Conservation (phyloP, 1,140 invertebrate species). For the Eupeodes corollae region DNA sequence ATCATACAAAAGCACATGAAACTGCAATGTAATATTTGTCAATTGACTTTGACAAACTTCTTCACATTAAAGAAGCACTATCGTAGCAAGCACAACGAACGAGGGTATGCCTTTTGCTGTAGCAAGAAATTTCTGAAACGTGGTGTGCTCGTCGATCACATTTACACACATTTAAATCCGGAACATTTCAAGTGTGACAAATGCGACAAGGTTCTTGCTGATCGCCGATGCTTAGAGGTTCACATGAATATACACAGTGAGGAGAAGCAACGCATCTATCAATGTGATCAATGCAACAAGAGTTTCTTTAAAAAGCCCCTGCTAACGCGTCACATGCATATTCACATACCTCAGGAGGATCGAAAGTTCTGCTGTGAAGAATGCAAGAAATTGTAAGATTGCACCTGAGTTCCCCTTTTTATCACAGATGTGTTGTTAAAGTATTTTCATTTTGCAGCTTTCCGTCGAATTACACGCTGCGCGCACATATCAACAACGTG, state of each 20-base stretch:
- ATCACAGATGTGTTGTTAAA: too few relatives aligned
- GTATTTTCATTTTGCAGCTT: conserved; percentile 10
- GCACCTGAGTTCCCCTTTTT: background rate
- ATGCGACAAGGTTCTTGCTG: background rate
- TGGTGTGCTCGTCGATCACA: background rate
- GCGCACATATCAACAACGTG: conserved; percentile 23
- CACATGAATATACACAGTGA: conserved; percentile 2
- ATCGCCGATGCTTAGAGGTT: background rate
- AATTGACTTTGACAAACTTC: conserved; percentile 1
- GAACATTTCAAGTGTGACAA: conserved; percentile 2
- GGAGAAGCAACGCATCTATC: conserved; percentile 14
- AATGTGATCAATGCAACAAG: conserved; percentile 22
- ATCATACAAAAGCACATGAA: conserved; percentile 1
- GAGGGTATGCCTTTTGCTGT: conserved; percentile 1
- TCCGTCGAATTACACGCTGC: conserved; percentile 21
- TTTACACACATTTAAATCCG: conserved; percentile 2
- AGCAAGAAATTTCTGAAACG: conserved; percentile 2
- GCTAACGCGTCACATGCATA: conserved; percentile 21
- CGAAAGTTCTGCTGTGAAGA: conserved; percentile 15
- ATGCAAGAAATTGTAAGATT: conserved; percentile 21
- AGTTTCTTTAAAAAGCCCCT: conserved; percentile 21
- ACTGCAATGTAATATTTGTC: background rate
- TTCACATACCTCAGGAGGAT: conserved; percentile 25
- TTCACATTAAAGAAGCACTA: background rate
- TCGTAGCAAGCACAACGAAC: background rate